Conservation (phyloP, 2,113 vertebrate species). For the Prionailurus bengalensis region DNA sequence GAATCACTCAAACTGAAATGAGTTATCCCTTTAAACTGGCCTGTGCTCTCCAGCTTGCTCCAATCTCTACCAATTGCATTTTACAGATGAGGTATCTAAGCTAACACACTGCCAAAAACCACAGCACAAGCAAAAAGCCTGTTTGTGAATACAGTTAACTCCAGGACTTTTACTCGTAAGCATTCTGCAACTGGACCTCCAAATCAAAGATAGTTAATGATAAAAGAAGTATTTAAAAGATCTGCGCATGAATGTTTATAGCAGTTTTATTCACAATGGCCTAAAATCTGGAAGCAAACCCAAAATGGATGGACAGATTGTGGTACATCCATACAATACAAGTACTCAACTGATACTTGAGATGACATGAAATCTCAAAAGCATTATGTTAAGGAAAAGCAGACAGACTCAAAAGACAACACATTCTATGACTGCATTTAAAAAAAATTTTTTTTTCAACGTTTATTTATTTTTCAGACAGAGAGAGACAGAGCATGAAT, state of each 20-base stretch:
- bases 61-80: not conserved
- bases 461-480: no score
- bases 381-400: not conserved
- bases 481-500: no score
- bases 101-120: slow-evolving; percentile 21
- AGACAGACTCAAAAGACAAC: slow-evolving; percentile 44
- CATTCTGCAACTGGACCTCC: not conserved
- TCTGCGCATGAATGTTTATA: not conserved
- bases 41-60: not conserved
- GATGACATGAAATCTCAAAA: not conserved
- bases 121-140: not conserved
- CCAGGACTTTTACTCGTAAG: not conserved
- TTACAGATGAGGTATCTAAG: not conserved
- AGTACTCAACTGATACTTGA: not conserved
- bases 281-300: slow-evolving; percentile 47
- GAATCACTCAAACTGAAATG: not conserved
- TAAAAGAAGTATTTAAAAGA: slow-evolving; percentile 45
- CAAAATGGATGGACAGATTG: not conserved
- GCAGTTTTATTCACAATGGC: slow-evolving; percentile 1
- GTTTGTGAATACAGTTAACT: not conserved
- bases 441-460: not conserved
- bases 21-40: not conserved
- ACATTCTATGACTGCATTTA: not conserved
- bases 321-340: not conserved
- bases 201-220: slow-evolving; percentile 55